Evolutionary conservation across 2,113 vertebrate species (phyloP), one percentile per base, ranked within the genome.

Genomic region (Psophia crepitans): DNA sequence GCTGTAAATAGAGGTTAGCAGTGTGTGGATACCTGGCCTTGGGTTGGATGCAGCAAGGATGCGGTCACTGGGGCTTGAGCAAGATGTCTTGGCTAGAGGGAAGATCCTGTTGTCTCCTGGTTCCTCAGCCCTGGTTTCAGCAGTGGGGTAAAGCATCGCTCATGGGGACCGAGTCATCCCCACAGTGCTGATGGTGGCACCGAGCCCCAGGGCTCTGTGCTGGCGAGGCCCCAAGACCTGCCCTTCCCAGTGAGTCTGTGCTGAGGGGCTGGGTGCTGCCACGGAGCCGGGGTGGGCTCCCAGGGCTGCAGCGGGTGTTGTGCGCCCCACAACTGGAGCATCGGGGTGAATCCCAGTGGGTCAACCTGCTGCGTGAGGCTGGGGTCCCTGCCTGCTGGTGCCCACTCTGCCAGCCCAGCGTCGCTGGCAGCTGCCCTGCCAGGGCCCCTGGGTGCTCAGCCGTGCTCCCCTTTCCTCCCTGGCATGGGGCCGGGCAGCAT

Each of bases 161-260:
- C 1, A 0, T 13, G 87, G 35, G 28, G 33, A 26, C 24, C 58
- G 12, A 49, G 49, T 28, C 66, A 4, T 43, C 39, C 44, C 75
- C 24, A 1, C 2, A 6, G 41, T 4, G 6, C 43, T 6, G 20
- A 8, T 3, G 4, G 28, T 1, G 5, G 27, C 4, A 2, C 68
- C 14, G 21, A 48, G 64, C 8, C 2, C 41, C 1, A 5, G 54
- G 64, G 39, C 8, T 64, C 35, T 20, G 61, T 3, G 2, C 0
- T 4, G 56, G 6, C 16, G 16, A 46, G 6, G 5, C 28, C 48
- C 41, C 4, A 4, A 6, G 28, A 15, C 26, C 46, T 32, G 17
- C 41, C 24, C 23, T 56, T 24, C 5, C 14, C 53, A 8, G 6
- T 4, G 32, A n/a, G 11, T 8, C 88, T 58, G 43, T 7, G 3